A percentile compares a stretch with the other conserved stretches of the same genome.
These are phyloP conservation scores for Aurelia sp. DNA, from an alignment of 30 jellyfish, hydroid and myxozoan genomes.

Conservation along the genomic window DNA sequence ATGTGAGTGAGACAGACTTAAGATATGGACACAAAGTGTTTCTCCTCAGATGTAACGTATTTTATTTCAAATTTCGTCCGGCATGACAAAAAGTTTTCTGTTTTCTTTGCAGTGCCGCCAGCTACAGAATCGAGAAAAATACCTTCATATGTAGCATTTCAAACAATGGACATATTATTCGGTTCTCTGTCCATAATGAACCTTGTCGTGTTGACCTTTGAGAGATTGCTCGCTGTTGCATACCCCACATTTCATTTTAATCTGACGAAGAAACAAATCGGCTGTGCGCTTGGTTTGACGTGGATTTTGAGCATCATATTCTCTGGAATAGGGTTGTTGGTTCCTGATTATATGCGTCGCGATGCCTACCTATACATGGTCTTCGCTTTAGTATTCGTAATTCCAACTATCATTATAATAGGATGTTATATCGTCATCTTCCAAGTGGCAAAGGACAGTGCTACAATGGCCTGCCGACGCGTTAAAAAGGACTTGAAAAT, in stretches of 20 bases:
- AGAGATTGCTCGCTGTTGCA: constrained; percentile 81
- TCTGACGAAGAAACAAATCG: constrained; percentile 79
- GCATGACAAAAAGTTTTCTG: background rate
- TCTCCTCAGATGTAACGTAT: too few relatives aligned
- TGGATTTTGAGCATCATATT: constrained; percentile 78
- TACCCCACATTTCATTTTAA: constrained; percentile 88
- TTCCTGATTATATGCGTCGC: background rate
- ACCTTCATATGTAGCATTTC: constrained; percentile 34
- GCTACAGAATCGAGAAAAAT: background rate
- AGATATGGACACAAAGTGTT: too few relatives aligned
- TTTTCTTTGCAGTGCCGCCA: constrained; percentile 46
- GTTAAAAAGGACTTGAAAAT: constrained; percentile 78
- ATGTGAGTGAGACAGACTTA: too few relatives aligned
- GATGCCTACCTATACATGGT: constrained; percentile 18
- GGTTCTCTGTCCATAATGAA: constrained; percentile 80
- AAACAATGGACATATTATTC: constrained; percentile 72
- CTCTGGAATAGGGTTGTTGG: constrained; percentile 22
- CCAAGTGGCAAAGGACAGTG: constrained; percentile 68
- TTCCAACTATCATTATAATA: constrained; percentile 68
- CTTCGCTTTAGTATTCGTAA: constrained; percentile 56
- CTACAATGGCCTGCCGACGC: constrained; percentile 54
- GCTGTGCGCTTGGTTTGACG: constrained; percentile 59
- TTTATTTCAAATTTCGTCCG: background rate
- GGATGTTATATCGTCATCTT: constrained; percentile 77
- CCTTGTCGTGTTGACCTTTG: constrained; percentile 82